Evolutionary conservation across 2,888 invertebrate genomes (phyloP).

Genomic region (Ochropleura plecta): DNA sequence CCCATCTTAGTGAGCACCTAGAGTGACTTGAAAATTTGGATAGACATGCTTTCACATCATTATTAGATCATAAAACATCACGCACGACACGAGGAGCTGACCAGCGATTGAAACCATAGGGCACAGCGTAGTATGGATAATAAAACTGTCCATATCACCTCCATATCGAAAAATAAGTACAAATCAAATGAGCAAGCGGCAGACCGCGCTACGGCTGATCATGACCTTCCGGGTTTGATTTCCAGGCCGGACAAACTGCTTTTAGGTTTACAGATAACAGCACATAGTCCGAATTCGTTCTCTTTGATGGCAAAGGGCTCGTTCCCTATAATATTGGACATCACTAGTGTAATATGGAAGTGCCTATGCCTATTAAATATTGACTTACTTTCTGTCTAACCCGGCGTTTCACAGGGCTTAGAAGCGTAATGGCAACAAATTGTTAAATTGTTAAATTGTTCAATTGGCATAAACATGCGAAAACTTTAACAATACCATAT

Average conservation of each 20-base stretch:
- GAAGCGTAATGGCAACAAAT: not conserved
- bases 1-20: too few species aligned
- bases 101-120: too few species aligned
- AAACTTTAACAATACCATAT: conserved; percentile 1
- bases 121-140: not conserved
- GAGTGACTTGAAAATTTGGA: too few species aligned
- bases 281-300: not conserved
- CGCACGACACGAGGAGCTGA: too few species aligned
- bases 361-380: not conserved
- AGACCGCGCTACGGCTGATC: not conserved
- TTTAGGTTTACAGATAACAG: not conserved
- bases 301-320: not conserved
- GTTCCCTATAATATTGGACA: not conserved
- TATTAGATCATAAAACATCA: too few species aligned
- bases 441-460: not conserved
- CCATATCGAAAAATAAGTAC: not conserved
- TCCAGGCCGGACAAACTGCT: not conserved
- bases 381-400: not conserved
- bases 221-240: not conserved
- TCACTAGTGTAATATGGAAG: not conserved
- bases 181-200: not conserved
- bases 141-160: conserved; percentile 1
- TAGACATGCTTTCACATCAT: too few species aligned
- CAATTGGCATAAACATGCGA: not conserved
- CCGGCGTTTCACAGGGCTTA: not conserved